Evolutionary conservation across 2,113 vertebrate genomes (phyloP), one percentile per base, ranked within the genome.

Genomic region (Oreochromis spilurus): DNA sequence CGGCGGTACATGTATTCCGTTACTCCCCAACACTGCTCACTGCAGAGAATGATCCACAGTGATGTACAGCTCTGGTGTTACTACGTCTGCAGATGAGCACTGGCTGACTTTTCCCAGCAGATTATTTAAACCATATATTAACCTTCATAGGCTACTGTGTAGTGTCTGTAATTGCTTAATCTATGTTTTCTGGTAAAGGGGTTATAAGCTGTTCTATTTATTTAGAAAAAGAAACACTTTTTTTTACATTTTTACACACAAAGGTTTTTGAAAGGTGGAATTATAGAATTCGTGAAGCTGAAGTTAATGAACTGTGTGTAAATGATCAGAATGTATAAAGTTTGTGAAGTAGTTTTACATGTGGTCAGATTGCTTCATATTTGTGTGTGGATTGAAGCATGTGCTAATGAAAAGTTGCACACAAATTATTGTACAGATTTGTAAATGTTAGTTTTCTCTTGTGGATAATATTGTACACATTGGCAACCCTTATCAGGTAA

Each of bases 401-500:
- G 60, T 0, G 4, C 34, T 38, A 38, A 38, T 65, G 6, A 65
- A 36, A 58, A 55, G 53, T 0, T 55, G 2, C 53, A 55, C 53
- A 55, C 11, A 55, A 24, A n/a, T 36, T 36, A 65, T 17, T 36
- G 31, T 0, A 36, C 31, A 65, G 2, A 0, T 36, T 12, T 65
- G 31, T 65, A 65, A 65, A 38, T 36, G 4, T 65, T 65, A 7
- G 31, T 38, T 65, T 36, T 1, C 10, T 12, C 60, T 21, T 38
- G 19, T 65, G 60, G 34, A 65, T 65, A 19, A 13, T 21, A 0
- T 38, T 0, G 34, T 21, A 65, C 17, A 62, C 58, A 36, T 0
- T 36, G 1, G 0, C 0, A 2, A 36, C 60, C 17, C 31, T 36
- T 3, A 19, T 65, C 29, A 36, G 31, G 31, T 36, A 65, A 36